Evolutionary conservation across 2,888 invertebrate species (phyloP).

Genomic region (Sesia bembeciformis): DNA sequence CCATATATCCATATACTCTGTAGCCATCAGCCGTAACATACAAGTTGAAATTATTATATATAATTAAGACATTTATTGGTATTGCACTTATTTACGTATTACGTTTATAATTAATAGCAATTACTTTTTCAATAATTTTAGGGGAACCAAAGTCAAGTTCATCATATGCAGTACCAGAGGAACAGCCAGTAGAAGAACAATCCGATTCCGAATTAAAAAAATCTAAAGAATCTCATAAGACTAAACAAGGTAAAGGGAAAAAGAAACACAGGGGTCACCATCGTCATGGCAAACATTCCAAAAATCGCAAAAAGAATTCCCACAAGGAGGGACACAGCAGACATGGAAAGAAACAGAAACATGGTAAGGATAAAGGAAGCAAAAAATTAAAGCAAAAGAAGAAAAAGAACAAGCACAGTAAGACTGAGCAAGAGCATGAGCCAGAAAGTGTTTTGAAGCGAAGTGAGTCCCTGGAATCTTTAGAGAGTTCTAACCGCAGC

Average conservation of each 20-base stretch:
- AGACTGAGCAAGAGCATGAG: slow-evolving; percentile 23
- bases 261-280: slow-evolving; percentile 64
- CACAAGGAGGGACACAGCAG: slow-evolving; percentile 41
- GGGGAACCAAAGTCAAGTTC: slow-evolving; percentile 48
- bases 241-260: slow-evolving; percentile 49
- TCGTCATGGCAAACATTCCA: slow-evolving; percentile 65
- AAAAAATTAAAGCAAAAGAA: slow-evolving; percentile 67
- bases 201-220: slow-evolving; percentile 25
- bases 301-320: slow-evolving; percentile 49
- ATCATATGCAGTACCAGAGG: slow-evolving; percentile 26
- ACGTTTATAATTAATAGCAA: neutral
- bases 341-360: slow-evolving; percentile 50
- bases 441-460: slow-evolving; percentile 25
- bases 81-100: neutral
- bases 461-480: slow-evolving; percentile 39
- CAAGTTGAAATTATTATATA: too few relatives aligned
- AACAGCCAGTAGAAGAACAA: slow-evolving; percentile 9
- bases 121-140: slow-evolving; percentile 8
- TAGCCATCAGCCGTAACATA: too few relatives aligned
- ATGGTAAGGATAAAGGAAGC: slow-evolving; percentile 55
- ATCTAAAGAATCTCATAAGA: slow-evolving; percentile 56
- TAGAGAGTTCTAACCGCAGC: slow-evolving; percentile 57
- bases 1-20: too few relatives aligned
- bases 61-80: too few relatives aligned
- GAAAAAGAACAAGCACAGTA: slow-evolving; percentile 48